Evolutionary conservation across 2,797 vertebrate species (phyloP).

Genomic region (Psittacula echo): DNA sequence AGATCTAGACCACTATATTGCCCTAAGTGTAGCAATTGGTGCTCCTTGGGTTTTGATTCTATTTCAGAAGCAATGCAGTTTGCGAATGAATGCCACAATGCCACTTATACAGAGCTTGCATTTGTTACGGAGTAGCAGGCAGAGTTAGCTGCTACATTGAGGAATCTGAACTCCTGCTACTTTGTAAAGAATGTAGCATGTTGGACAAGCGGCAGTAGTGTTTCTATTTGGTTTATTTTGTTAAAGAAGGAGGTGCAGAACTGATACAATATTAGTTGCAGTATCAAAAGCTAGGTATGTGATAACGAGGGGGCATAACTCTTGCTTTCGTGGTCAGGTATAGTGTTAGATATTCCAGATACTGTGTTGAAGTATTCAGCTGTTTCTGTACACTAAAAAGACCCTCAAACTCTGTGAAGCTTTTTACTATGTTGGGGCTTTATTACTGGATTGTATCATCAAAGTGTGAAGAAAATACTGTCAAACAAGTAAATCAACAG

Average conservation of each 20-base stretch:
- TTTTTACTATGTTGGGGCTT: constrained; percentile 14
- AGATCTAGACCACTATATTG: neutral
- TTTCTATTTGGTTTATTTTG: neutral
- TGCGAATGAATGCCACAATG: neutral
- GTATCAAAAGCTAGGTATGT: neutral
- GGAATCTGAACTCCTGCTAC: neutral
- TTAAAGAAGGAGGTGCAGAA: neutral
- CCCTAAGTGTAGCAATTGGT: neutral
- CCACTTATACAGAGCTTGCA: neutral
- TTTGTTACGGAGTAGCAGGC: neutral
- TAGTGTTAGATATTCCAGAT: neutral
- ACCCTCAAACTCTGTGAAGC: neutral
- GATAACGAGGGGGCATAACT: neutral
- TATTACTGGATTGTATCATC: constrained; percentile 16
- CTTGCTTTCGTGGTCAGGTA: neutral
- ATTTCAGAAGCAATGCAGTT: neutral
- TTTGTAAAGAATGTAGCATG: neutral
- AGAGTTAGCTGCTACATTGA: neutral
- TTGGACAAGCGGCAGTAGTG: neutral
- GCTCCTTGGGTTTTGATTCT: constrained; percentile 13
- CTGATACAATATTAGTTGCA: neutral
- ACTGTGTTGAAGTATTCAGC: neutral
- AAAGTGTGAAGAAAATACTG: constrained; percentile 4
- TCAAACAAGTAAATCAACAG: constrained; percentile 36
- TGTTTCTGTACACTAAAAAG: neutral